Percentiles rank a stretch among this genome's conserved stretches.
Conservation (phyloP, 2,888 invertebrate genomes). For the Philopedon plagiatum region DNA sequence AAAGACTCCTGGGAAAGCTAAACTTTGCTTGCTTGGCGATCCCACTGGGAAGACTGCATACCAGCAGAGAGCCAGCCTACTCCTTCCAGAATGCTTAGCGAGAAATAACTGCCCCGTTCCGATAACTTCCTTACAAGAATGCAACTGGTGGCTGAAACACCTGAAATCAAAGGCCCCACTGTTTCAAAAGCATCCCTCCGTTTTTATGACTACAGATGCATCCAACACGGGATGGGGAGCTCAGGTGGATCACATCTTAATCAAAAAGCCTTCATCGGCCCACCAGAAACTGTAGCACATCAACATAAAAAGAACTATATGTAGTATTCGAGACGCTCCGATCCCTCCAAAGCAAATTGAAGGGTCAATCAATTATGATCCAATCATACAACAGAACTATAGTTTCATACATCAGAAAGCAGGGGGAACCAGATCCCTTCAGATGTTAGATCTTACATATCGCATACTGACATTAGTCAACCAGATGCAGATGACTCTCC, state of each 20-base stretch:
- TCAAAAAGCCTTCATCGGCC: neutral
- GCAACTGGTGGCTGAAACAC: constrained; percentile 26
- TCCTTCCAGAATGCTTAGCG: neutral
- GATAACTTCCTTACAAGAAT: neutral
- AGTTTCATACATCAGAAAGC: constrained; percentile 41
- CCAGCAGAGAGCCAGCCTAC: neutral
- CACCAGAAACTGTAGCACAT: constrained; percentile 36
- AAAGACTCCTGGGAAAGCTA: constrained; percentile 40
- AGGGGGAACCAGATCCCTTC: constrained; percentile 14
- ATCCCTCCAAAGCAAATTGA: neutral
- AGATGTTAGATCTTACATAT: neutral
- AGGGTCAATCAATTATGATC: constrained; percentile 9
- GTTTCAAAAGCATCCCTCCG: neutral
- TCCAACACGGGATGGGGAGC: constrained; percentile 38
- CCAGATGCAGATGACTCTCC: neutral
- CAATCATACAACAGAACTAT: constrained; percentile 44
- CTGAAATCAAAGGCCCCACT: neutral
- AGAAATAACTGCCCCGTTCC: neutral
- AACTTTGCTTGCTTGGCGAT: constrained; percentile 45
- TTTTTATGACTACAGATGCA: constrained; percentile 7
- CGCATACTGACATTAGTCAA: neutral
- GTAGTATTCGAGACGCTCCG: constrained; percentile 11
- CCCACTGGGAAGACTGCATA: constrained; percentile 40
- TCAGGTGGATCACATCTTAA: constrained; percentile 6
- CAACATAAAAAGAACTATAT: constrained; percentile 32